Percentiles rank a stretch among this genome's conserved stretches.
Conservation (phyloP, 2,888 invertebrate genomes). For the Epicampocera succincta region DNA sequence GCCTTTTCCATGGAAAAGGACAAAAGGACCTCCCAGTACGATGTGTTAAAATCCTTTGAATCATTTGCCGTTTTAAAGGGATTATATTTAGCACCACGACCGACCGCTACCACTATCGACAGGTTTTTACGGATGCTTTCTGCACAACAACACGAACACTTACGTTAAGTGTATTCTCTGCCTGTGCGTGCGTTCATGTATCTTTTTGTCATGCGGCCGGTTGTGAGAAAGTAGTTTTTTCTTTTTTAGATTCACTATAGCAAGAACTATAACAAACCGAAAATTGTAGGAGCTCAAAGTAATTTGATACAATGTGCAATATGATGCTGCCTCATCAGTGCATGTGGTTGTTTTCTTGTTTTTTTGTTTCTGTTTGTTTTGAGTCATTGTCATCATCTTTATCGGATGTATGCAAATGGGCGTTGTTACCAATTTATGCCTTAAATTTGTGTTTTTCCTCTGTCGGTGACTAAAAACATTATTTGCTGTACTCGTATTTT, state of each 20-base stretch:
- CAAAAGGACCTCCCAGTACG: constrained; percentile 58
- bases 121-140: constrained; percentile 25
- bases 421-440: constrained; percentile 55
- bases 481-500: too few relatives aligned
- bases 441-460: constrained; percentile 8
- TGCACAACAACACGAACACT: constrained; percentile 4
- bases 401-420: constrained; percentile 41
- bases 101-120: constrained; percentile 5
- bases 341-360: constrained; percentile 44
- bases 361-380: constrained; percentile 5
- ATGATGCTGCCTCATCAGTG: constrained; percentile 49
- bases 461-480: constrained; percentile 23
- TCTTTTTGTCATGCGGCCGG: constrained; percentile 31
- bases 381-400: constrained; percentile 45
- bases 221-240: constrained; percentile 22
- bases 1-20: constrained; percentile 27
- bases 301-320: constrained; percentile 57
- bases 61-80: constrained; percentile 48
- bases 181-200: background rate
- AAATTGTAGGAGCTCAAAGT: constrained; percentile 53
- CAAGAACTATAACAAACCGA: constrained; percentile 46
- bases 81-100: constrained; percentile 25
- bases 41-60: constrained; percentile 45
- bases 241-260: constrained; percentile 23
- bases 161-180: constrained; percentile 7